These are phyloP conservation scores for Seriola dumerili DNA, from an alignment of 2,113 vertebrate species.

Conservation along the genomic window DNA sequence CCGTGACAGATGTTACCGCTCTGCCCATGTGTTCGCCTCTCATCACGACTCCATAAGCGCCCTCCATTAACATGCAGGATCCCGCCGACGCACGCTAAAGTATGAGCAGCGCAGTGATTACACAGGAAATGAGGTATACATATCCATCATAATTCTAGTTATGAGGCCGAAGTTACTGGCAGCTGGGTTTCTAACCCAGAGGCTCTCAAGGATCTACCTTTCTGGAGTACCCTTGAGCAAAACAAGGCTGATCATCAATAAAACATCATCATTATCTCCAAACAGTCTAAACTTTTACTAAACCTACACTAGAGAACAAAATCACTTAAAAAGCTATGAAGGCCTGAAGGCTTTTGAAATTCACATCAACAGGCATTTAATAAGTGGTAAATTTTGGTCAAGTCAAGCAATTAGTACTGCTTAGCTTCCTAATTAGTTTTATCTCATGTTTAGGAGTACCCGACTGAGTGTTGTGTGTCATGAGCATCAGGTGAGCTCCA, in stretches of 20 bases:
- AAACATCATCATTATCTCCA: neutral
- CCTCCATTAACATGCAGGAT: conserved; percentile 48
- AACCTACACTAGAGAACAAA: neutral
- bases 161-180: conserved; percentile 31
- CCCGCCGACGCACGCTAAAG: conserved; percentile 22
- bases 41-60: conserved; percentile 41
- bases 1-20: conserved; percentile 38
- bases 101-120: conserved; percentile 40
- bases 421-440: neutral
- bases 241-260: neutral
- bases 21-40: conserved; percentile 17
- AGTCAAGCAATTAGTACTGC: neutral
- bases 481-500: conserved; percentile 78
- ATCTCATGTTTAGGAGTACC: conserved; percentile 57
- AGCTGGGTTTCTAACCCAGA: neutral
- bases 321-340: neutral
- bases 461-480: conserved; percentile 61
- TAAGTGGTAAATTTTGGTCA: neutral
- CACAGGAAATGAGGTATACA: conserved; percentile 61
- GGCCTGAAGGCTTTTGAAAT: neutral
- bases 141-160: conserved; percentile 37
- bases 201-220: neutral
- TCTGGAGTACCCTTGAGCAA: neutral
- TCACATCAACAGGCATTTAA: neutral
- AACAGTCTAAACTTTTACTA: neutral